Evolutionary conservation across 2,113 vertebrate species (phyloP), one percentile per base, ranked within the genome.

Genomic region (Corynorhinus townsendii): DNA sequence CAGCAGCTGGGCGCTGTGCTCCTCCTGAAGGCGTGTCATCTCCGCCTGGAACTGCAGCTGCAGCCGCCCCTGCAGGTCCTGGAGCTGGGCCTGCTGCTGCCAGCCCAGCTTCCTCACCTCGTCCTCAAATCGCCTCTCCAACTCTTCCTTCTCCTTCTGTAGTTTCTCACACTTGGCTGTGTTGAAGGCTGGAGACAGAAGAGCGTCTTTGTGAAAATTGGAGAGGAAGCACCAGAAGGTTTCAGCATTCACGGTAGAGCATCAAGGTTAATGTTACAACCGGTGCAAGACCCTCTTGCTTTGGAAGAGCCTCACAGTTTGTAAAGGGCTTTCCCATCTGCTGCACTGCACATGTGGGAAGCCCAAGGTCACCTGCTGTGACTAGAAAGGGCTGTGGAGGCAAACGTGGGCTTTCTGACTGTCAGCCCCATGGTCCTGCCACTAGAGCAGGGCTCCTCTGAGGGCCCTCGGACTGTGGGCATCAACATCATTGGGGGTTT

Each of bases 61-160:
- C 97, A 99, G 98, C 66, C 93, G 96, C 97, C 98, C 98, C 98
- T 99, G 98, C 97, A 99, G 83, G 0, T 93, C 98, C 90, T 96
- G 98, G 91, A 99, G 98, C 97, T 99, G 99, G 22, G 97, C 97
- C 97, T 98, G 98, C 97, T 99, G 99, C 97, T 98, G 98, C 96
- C 96, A 95, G 75, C 95, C 98, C 93, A 99, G 97, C 81, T 95
- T 97, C 96, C 96, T 98, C 97, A 99, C 98, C 98, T 99, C 98
- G 19, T 98, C 98, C 98, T 99, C 98, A 30, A 99, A 99, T 81
- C 93, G 95, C 43, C 92, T 97, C 98, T 99, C 99, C 99, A 99
- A 96, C 76, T 99, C 98, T 96, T 99, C 98, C 98, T 99, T 99
- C 98, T 99, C 99, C 71, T 98, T 98, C 97, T 99, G 99, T 33